Evolutionary conservation across 2,113 vertebrate species (phyloP).

Genomic region (Anthoscopus minutus): DNA sequence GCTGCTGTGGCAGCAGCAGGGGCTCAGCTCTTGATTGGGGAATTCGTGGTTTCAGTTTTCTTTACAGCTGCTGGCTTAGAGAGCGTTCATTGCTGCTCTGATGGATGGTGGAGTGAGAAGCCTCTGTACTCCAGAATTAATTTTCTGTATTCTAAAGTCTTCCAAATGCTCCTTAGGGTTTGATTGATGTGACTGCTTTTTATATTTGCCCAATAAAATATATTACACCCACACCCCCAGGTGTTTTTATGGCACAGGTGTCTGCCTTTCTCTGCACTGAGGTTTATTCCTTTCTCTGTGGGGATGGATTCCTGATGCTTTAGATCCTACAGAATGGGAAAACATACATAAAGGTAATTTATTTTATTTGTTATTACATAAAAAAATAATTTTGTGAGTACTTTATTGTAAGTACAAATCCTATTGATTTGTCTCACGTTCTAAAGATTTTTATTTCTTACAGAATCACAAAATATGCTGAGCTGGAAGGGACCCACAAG

Average conservation of each 20-base stretch:
- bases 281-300: neutral
- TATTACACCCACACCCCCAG: fast-evolving
- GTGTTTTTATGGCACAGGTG: neutral
- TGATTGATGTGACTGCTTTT: neutral
- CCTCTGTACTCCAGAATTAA: neutral
- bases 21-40: neutral
- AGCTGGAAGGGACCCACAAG: neutral
- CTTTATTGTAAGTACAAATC: neutral
- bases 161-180: neutral
- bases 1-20: neutral
- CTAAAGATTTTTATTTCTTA: neutral
- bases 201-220: neutral
- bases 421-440: neutral
- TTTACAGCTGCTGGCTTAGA: neutral
- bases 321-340: neutral
- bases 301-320: neutral
- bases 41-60: neutral
- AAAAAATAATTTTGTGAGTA: neutral
- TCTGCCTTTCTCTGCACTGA: neutral
- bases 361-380: neutral
- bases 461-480: neutral
- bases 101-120: neutral
- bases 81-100: neutral
- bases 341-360: neutral
- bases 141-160: neutral